Evolutionary conservation across 2,888 invertebrate genomes (phyloP).

Genomic region (Galerucella calmariensis): DNA sequence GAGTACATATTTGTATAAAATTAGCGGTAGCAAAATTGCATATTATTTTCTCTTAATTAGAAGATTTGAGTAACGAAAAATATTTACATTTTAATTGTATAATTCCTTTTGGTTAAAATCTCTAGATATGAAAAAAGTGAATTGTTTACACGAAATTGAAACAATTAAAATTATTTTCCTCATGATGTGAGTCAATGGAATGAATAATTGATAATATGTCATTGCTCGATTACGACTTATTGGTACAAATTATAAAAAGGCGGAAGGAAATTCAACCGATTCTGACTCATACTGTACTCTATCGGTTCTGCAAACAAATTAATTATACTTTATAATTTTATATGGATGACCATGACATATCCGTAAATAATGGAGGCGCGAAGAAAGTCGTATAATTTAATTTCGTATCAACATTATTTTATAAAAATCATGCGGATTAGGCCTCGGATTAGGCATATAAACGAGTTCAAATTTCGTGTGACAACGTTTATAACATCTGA

Average conservation of each 20-base stretch:
- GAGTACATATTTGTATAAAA: no score
- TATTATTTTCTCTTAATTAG: neutral
- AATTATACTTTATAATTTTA: conserved; percentile 1
- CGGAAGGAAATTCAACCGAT: neutral
- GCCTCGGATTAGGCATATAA: no score
- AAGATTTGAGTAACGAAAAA: no score
- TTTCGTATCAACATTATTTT: no score
- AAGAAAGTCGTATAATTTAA: neutral
- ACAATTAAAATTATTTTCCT: neutral
- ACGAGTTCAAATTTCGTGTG: no score
- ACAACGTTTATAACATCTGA: no score
- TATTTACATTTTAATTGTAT: no score
- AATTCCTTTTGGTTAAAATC: no score
- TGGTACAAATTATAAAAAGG: neutral
- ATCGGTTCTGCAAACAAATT: neutral
- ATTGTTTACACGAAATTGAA: no score
- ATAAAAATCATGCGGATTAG: no score
- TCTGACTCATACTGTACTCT: neutral
- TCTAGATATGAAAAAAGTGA: neutral
- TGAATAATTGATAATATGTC: neutral
- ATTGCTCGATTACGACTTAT: neutral
- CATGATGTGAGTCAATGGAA: neutral
- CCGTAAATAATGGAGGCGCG: neutral
- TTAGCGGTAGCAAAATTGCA: neutral
- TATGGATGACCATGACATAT: neutral